Evolutionary conservation across 30 jellyfish, hydroid and myxozoan species (phyloP).

Genomic region (Aurelia aurita): DNA sequence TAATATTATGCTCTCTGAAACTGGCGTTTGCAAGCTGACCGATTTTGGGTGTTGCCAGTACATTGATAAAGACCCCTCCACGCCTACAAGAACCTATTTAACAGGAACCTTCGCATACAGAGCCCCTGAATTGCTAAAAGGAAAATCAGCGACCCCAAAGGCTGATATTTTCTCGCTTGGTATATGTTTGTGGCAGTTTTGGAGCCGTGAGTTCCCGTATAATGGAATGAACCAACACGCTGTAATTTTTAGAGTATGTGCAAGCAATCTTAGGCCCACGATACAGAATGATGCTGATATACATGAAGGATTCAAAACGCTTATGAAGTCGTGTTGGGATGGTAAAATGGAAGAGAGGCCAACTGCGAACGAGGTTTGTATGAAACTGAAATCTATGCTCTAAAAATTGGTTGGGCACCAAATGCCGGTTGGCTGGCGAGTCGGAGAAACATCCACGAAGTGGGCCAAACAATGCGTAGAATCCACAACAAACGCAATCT

Average conservation of each 20-base stretch:
- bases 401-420: not conserved
- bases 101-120: conserved; percentile 95
- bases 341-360: conserved; percentile 79
- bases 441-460: too few relatives aligned
- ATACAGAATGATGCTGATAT: conserved; percentile 25
- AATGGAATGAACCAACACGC: conserved; percentile 93
- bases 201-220: conserved; percentile 91
- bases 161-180: conserved; percentile 89
- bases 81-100: conserved; percentile 59
- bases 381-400: conserved; percentile 54
- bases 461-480: too few relatives aligned
- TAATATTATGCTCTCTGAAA: conserved; percentile 70
- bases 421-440: too few relatives aligned
- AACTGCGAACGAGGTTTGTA: conserved; percentile 45
- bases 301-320: conserved; percentile 48
- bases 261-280: conserved; percentile 75
- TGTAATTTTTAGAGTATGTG: conserved; percentile 81
- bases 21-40: conserved; percentile 80
- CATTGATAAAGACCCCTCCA: conserved; percentile 61
- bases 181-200: conserved; percentile 89
- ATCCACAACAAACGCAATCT: too few relatives aligned
- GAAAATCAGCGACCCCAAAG: conserved; percentile 70
- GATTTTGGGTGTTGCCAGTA: conserved; percentile 92
- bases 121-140: conserved; percentile 91
- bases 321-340: conserved; percentile 78